These are phyloP conservation scores for Sebastiscus albofasciatus DNA, from an alignment of 2,797 vertebrate genomes.

Conservation along the genomic window DNA sequence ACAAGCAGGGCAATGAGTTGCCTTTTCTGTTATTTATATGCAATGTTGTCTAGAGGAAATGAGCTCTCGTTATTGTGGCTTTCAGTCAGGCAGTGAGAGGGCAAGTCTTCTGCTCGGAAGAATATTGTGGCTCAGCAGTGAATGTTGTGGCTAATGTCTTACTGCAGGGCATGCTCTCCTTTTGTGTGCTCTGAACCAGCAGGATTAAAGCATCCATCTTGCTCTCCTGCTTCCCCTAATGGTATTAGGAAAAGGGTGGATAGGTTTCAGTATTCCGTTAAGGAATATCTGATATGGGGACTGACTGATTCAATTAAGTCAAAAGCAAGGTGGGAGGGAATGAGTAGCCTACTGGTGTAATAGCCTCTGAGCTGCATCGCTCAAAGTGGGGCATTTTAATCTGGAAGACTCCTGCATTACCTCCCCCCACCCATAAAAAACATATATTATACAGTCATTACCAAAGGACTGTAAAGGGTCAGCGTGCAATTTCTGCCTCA, in stretches of 20 bases:
- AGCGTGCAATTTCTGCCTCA: slow-evolving; percentile 14
- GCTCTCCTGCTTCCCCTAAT: slow-evolving; percentile 75
- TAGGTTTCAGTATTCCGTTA: slow-evolving; percentile 83
- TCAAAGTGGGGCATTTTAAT: slow-evolving; percentile 60
- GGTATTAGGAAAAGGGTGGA: slow-evolving; percentile 82
- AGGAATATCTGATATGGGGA: slow-evolving; percentile 83
- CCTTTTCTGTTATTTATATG: slow-evolving; percentile 59
- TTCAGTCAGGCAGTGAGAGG: slow-evolving; percentile 61
- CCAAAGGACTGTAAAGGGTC: slow-evolving; percentile 28
- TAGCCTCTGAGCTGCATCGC: slow-evolving; percentile 46
- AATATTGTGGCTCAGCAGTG: slow-evolving; percentile 46
- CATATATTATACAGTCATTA: slow-evolving; percentile 47
- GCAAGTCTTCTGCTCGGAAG: slow-evolving; percentile 44
- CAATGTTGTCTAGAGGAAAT: slow-evolving; percentile 47
- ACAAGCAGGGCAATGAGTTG: slow-evolving; percentile 36
- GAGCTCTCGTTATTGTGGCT: slow-evolving; percentile 71
- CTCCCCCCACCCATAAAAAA: slow-evolving; percentile 14
- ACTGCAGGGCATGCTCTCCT: slow-evolving; percentile 69
- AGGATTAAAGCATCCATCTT: slow-evolving; percentile 84
- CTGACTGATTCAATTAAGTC: slow-evolving; percentile 83
- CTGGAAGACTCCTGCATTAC: slow-evolving; percentile 29
- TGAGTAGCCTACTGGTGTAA: slow-evolving; percentile 35
- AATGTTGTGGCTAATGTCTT: slow-evolving; percentile 78
- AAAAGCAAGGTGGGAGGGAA: slow-evolving; percentile 75
- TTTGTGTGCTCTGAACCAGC: slow-evolving; percentile 75